Evolutionary conservation across 2,113 vertebrate species (phyloP), one percentile per base, ranked within the genome.

Genomic region (human): DNA sequence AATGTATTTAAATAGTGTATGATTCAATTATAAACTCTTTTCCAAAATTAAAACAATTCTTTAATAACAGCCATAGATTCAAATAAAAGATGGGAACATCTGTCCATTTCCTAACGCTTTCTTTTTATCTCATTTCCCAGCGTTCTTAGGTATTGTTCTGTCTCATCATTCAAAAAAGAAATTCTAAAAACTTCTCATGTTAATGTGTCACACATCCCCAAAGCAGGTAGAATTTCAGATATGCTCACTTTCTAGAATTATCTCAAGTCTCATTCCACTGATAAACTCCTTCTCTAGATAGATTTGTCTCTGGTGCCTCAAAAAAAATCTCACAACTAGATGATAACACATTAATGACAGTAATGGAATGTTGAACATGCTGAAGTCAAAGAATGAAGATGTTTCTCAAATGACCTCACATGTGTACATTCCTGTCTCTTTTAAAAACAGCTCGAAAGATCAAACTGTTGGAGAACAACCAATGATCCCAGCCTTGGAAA

Each of bases 21-120:
- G 48, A 92, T 48, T 94, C 43, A 76, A 27, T n/a, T 30, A 85
- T 72, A 95, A 96, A 79, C 48, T 76, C 38, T 87, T 64, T 50
- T 2, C 20, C 13, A 52, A 93, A 89, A 82, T 89, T 79, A 61
- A 2, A 68, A 95, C 93, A 93, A 66, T n/a, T 95, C 55, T 40
- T 5, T 12, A 68, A 89, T 25, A 20, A 14, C 40, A 78, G 23
- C 14, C 43, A 64, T 17, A 80, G 61, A 81, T 12, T 90, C 59
- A 75, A 82, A 48, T 48, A 66, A 81, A 35, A 78, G 12, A 55
- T 6, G 48, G 27, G 70, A 17, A 25, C 32, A 76, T 25, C 14
- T 87, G 61, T 9, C 50, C 23, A 43, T 94, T 89, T 94, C 76
- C 8, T 70, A 78, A 76, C 4, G 30, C 11, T 55, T 11, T 55